These are phyloP conservation scores for Cyclura pinguis DNA, from an alignment of 2,797 vertebrate species.

Conservation along the genomic window DNA sequence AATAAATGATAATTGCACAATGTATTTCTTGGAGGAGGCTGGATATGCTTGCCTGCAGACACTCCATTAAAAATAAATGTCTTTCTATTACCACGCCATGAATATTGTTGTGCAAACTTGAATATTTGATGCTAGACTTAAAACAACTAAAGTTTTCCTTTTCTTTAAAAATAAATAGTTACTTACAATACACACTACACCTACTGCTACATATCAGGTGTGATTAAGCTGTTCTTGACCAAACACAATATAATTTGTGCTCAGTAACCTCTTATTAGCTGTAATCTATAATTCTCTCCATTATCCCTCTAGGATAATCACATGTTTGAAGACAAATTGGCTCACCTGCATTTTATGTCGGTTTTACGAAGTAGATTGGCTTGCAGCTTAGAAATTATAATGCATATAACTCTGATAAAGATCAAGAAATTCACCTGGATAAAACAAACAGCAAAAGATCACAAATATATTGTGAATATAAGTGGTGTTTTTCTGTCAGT, in stretches of 20 bases:
- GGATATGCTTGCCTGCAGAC: neutral
- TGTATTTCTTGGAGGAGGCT: neutral
- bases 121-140: neutral
- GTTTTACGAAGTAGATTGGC: slow-evolving; percentile 98
- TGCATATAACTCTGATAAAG: slow-evolving; percentile 96
- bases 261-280: neutral
- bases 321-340: neutral
- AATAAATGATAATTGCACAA: neutral
- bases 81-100: neutral
- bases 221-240: neutral
- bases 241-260: neutral
- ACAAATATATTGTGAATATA: neutral
- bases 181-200: neutral
- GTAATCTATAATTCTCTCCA: slow-evolving; percentile 13
- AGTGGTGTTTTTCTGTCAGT: neutral
- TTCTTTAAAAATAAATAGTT: neutral
- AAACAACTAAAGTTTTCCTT: neutral
- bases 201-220: neutral
- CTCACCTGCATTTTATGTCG: slow-evolving; percentile 97
- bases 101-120: neutral
- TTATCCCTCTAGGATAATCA: neutral
- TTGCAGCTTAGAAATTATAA: slow-evolving; percentile 95
- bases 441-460: slow-evolving; percentile 34
- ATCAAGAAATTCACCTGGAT: slow-evolving; percentile 96
- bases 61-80: neutral